Evolutionary conservation across 2,113 vertebrate species (phyloP).

Genomic region (Hemicordylus capensis): DNA sequence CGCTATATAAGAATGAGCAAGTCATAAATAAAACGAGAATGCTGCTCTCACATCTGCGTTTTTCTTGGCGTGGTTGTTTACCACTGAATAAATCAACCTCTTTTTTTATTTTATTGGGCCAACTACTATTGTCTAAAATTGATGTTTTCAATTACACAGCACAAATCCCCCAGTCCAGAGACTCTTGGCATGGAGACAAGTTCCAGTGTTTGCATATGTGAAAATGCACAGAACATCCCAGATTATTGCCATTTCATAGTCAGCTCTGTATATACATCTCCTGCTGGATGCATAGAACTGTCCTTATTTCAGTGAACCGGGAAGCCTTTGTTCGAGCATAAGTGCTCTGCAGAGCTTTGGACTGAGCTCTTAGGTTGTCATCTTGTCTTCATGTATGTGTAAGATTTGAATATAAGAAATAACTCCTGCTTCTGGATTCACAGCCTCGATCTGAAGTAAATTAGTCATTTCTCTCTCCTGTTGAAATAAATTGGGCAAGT

Average conservation of each 20-base stretch:
- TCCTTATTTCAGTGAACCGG: background rate
- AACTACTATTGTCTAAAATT: background rate
- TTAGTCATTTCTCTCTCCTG: background rate
- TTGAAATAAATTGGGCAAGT: background rate
- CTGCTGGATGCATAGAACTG: background rate
- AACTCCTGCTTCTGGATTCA: background rate
- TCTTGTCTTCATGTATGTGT: background rate
- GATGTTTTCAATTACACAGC: background rate
- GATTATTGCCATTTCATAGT: background rate
- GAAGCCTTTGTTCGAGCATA: too few species aligned
- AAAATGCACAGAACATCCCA: background rate
- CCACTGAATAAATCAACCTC: background rate
- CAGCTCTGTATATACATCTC: background rate
- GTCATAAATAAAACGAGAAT: background rate
- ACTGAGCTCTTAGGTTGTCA: background rate
- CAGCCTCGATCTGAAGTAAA: background rate
- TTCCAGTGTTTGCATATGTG: background rate
- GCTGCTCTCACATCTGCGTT: background rate
- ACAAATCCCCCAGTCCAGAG: background rate
- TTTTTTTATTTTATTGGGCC: background rate
- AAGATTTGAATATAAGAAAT: background rate
- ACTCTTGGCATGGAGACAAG: background rate
- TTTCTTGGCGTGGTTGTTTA: background rate
- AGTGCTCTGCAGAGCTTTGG: background rate
- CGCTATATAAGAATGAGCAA: background rate